Evolutionary conservation across 2,888 invertebrate species (phyloP).

Genomic region (Drosophila phalerata): DNA sequence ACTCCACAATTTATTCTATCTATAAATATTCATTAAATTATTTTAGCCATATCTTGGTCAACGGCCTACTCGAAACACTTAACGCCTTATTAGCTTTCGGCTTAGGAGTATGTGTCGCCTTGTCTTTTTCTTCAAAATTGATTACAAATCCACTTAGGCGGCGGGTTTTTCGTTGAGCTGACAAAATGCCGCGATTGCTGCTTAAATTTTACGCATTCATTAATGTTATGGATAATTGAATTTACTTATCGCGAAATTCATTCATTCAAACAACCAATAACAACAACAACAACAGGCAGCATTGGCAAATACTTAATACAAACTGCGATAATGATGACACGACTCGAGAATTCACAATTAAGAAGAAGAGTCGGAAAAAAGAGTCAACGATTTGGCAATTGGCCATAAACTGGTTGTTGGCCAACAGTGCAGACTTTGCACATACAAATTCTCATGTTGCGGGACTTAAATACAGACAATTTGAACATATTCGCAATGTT

Average conservation of each 20-base stretch:
- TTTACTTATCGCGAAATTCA: constrained; percentile 79
- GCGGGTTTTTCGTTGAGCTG: constrained; percentile 43
- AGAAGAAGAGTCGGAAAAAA: constrained; percentile 12
- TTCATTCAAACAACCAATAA: constrained; percentile 67
- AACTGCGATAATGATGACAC: constrained; percentile 52
- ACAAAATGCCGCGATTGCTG: constrained; percentile 59
- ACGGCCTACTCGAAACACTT: constrained; percentile 62
- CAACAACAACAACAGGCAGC: constrained; percentile 28
- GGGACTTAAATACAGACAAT: constrained; percentile 38
- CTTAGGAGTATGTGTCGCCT: constrained; percentile 7
- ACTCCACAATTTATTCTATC: constrained; percentile 44
- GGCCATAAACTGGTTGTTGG: constrained; percentile 50
- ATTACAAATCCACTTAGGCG: constrained; percentile 68
- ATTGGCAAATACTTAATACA: constrained; percentile 38
- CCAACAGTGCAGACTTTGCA: constrained; percentile 11
- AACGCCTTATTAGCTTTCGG: constrained; percentile 62
- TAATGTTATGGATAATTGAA: constrained; percentile 78
- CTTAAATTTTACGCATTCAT: constrained; percentile 80
- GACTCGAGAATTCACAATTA: constrained; percentile 28
- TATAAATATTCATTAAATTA: constrained; percentile 65
- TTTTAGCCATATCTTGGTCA: constrained; percentile 61
- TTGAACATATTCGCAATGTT: constrained; percentile 5
- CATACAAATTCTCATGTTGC: constrained; percentile 13
- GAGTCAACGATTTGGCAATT: constrained; percentile 42
- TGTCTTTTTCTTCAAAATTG: constrained; percentile 48